Base-by-base conservation (phyloP, 2,888 invertebrate genomes). In the Cephus spinipes region DNA sequence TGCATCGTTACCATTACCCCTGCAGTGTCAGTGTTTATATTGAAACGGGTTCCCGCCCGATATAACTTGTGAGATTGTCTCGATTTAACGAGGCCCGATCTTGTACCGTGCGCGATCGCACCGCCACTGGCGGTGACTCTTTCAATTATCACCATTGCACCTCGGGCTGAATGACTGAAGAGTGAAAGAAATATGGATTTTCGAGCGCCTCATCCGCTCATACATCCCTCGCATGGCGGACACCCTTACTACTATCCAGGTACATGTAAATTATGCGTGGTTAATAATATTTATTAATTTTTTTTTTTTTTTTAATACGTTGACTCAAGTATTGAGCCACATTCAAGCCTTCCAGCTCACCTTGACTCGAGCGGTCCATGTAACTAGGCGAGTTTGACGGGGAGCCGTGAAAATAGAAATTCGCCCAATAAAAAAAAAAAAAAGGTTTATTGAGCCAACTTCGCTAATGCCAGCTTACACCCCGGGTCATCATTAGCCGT, bases 161-260 rank as follows among this genome's bases (percentile, higher is more conserved):
- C 71, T 31, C 71, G 40, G 33, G 73, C 34, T 69, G 33, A 77
- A 77, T 71, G 31, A 71, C 69, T 36, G n/a, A 32, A 73, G 55
- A 76, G 74, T 71, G 68, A 40, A 69, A 80, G 55, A 55, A 86
- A 83, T 84, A 91, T 91, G 91, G 90, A 91, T 88, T 91, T 90
- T 88, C 91, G 91, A 79, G 90, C 90, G 79, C 90, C 90, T 40
- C 90, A 91, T 87, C 90, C 90, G 78, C 88, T 88, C 79, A 89
- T 90, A 81, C 91, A 90, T 82, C 89, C 91, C 69, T 87, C 90
- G 80, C 90, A 90, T 81, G 87, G 87, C 74, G 89, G 89, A 81
- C 90, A 90, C 79, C 90, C 90, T 31, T 90, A 90, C 82, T 90
- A 90, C 77, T 85, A 85, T 81, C 84, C 85, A 85, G 85, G 85